phyloP scores from a whole-genome alignment of 2,888 invertebrate species.

The Leucozona laternaria region DNA sequence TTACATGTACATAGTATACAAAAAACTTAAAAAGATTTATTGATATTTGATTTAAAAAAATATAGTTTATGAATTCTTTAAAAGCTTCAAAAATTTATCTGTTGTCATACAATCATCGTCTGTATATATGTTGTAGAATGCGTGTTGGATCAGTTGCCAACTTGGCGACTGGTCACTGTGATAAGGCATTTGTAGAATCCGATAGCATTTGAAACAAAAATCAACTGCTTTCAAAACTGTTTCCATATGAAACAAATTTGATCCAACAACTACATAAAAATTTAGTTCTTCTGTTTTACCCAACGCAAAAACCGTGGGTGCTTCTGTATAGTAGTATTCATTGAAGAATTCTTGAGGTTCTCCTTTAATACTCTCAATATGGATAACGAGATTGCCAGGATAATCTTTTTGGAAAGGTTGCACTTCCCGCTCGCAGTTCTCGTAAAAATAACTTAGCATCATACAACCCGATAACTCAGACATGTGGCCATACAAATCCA shows the following conservation, averaged over 20 bases:
- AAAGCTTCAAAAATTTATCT: constrained; percentile 21
- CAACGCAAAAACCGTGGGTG: constrained; percentile 17
- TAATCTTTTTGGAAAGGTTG: constrained; percentile 25
- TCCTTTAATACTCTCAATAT: constrained; percentile 14
- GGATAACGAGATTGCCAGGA: constrained; percentile 24
- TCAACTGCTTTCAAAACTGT: constrained; percentile 28
- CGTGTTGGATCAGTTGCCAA: constrained; percentile 30
- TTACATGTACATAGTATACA: too few relatives aligned
- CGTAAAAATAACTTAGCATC: constrained; percentile 40
- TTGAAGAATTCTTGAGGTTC: not conserved
- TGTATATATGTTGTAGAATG: constrained; percentile 14
- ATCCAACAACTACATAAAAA: constrained; percentile 30
- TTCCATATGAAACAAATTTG: constrained; percentile 2
- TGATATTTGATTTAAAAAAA: not conserved
- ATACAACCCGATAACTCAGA: constrained; percentile 23
- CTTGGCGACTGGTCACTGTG: not conserved
- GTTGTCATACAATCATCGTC: not conserved
- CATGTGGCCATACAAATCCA: constrained; percentile 33
- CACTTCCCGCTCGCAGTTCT: constrained; percentile 18
- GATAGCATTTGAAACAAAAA: constrained; percentile 53
- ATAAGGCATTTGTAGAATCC: not conserved
- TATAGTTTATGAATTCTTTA: not conserved
- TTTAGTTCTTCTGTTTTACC: constrained; percentile 15
- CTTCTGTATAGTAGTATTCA: not conserved
- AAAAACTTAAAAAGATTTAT: too few relatives aligned